phyloP scores from a whole-genome alignment of 2,113 vertebrate genomes.

The Otocyon megalotis region DNA sequence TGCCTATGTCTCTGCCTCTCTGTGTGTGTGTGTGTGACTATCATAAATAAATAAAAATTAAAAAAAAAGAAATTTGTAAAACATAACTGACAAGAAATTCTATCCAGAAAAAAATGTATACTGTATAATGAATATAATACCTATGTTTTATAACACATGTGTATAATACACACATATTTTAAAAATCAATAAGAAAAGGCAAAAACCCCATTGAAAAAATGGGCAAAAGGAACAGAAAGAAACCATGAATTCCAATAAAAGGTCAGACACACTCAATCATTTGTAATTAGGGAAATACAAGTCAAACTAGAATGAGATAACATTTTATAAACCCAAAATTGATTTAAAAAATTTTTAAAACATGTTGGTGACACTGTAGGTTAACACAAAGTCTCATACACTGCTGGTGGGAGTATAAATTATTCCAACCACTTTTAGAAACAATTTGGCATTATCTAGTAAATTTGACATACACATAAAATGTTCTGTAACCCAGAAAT shows the following conservation, averaged over 20 bases:
- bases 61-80: not conserved
- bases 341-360: not conserved
- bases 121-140: not conserved
- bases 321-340: not conserved
- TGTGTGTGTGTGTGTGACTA: too few relatives aligned
- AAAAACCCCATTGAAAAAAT: not conserved
- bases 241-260: not conserved
- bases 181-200: not conserved
- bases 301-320: not conserved
- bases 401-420: not conserved
- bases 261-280: not conserved
- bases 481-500: not conserved
- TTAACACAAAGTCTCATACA: not conserved
- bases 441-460: not conserved
- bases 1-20: too few relatives aligned
- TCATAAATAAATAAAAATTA: too few relatives aligned
- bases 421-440: not conserved
- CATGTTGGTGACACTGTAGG: not conserved
- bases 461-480: not conserved
- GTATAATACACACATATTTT: not conserved
- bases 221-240: not conserved
- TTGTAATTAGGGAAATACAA: slow-evolving; percentile 30
- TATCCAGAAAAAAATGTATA: not conserved
- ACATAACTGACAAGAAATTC: not conserved
- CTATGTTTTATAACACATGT: not conserved